phyloP scores from a whole-genome alignment of 1,140 invertebrate species.

The Saccostrea glomerata region DNA sequence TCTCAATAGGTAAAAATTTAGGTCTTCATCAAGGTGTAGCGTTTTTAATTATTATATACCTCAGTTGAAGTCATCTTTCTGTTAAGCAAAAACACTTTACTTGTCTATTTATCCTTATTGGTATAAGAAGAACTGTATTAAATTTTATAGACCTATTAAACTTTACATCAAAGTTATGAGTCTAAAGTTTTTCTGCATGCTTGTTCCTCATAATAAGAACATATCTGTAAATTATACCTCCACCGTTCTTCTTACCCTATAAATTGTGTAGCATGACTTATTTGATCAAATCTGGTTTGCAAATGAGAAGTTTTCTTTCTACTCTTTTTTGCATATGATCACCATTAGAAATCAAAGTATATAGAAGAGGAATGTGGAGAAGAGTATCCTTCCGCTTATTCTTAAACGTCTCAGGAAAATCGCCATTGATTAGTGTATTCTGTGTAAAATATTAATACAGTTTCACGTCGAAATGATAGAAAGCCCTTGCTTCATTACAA shows the following conservation, averaged over 20 bases:
- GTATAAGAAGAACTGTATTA: too few species aligned
- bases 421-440: constrained; percentile 23
- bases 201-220: not conserved
- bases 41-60: too few species aligned
- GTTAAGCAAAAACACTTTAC: too few species aligned
- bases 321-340: constrained; percentile 40
- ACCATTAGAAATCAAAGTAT: constrained; percentile 42
- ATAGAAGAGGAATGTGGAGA: not conserved
- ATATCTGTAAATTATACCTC: not conserved
- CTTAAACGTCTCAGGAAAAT: constrained; percentile 38
- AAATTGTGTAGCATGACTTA: constrained; percentile 34
- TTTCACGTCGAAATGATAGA: constrained; percentile 32
- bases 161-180: too few species aligned
- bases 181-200: not conserved
- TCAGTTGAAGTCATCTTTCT: too few species aligned
- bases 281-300: constrained; percentile 45
- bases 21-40: too few species aligned
- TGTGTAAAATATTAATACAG: constrained; percentile 44
- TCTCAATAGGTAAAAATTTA: too few species aligned
- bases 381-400: constrained; percentile 27
- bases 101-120: too few species aligned
- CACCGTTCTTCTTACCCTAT: not conserved
- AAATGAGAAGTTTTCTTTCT: constrained; percentile 39
- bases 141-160: too few species aligned
- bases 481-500: constrained; percentile 40